Base-by-base conservation (phyloP, 2,888 invertebrate genomes). In the Julus scanicus region DNA sequence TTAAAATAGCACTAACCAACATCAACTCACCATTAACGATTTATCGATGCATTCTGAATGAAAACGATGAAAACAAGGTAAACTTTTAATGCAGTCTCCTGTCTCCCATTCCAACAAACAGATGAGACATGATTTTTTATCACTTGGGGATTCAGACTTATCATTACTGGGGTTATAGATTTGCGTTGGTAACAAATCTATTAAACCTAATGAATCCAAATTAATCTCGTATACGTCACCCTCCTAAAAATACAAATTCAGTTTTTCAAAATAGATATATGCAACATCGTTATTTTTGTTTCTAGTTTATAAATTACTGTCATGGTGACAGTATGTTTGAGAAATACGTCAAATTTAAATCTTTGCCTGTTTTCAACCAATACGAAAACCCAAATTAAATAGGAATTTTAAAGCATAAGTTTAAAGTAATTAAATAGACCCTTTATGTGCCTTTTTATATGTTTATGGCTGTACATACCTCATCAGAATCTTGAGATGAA, bases 41-140 rank as follows among this genome's bases (percentile, higher is more conserved):
- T 29, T 29, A 29, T 71, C 71, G 71, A 71, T 71, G 29, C 71
- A 71, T 20, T 71, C 71, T 71, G 71, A 71, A 11, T 71, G 71
- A 71, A 71, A 71, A 71, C 29, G 29, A 11, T 71, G 71, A 71
- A 71, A 71, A 3, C 71, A 71, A 29, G 71, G 71, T n/a, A 71
- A 29, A 29, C 71, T 29, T 71, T 71, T 71, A 29, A 71, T 71
- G 29, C 11, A 29, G 29, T 71, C 71, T 11, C 71, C 71, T 0
- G 71, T 71, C 29, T 71, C 11, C 71, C 71, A 71, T 1, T 71
- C 71, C 29, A 71, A 11, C 71, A 71, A 29, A n/a, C 71, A 71
- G n/a, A 71, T 29, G 29, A 71, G 71, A 29, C 71, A 71, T 13
- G 71, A 71, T 71, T 71, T 71, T 11, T 71, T 71, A 71, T 9